These are phyloP conservation scores for Tribolium madens DNA, from an alignment of 1,140 invertebrate species.

Conservation along the genomic window DNA sequence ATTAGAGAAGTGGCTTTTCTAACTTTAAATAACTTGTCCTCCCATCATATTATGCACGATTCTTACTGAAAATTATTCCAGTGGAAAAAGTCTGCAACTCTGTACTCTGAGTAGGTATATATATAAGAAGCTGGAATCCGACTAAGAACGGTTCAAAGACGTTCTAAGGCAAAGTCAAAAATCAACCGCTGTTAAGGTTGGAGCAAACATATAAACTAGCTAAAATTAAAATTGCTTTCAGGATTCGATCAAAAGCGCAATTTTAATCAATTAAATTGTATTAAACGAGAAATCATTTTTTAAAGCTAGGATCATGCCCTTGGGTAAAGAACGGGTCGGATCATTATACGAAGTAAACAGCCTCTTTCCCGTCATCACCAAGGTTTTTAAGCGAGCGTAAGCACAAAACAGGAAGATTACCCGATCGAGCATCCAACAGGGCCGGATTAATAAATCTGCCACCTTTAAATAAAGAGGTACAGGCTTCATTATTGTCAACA, in stretches of 20 bases:
- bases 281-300: neutral
- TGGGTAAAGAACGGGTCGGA: neutral
- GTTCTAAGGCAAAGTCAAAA: constrained; percentile 12
- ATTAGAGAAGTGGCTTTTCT: constrained; percentile 21
- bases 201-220: neutral
- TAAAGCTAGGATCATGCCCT: neutral
- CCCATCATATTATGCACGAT: constrained; percentile 18
- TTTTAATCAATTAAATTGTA: neutral
- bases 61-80: neutral
- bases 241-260: neutral
- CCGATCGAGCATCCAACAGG: neutral
- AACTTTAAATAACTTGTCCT: constrained; percentile 32
- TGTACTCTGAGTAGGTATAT: constrained; percentile 1
- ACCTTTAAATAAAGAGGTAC: neutral
- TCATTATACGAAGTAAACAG: constrained; percentile 23
- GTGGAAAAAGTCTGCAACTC: constrained; percentile 32
- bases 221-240: neutral
- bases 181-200: neutral
- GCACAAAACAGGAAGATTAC: neutral
- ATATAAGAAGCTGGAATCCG: constrained; percentile 11
- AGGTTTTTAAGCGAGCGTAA: constrained; percentile 2
- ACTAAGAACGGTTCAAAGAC: constrained; percentile 16
- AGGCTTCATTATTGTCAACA: neutral
- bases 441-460: neutral
- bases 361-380: constrained; percentile 1